These are phyloP conservation scores for Picus viridis DNA, from an alignment of 2,797 vertebrate species.

Conservation along the genomic window DNA sequence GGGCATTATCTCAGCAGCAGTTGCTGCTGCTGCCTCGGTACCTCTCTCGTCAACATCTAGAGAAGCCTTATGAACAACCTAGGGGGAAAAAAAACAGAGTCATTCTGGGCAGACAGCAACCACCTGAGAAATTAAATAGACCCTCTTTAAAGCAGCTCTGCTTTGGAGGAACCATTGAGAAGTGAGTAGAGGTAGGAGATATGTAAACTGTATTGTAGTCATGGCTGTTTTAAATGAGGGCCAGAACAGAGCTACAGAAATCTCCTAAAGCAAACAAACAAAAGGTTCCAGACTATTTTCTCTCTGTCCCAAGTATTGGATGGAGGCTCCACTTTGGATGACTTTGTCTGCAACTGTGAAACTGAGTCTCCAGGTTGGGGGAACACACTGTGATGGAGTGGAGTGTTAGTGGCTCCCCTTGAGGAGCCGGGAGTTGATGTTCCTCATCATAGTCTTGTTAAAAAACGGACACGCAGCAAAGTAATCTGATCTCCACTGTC, in stretches of 20 bases:
- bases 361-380: neutral
- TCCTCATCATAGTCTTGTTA: neutral
- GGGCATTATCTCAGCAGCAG: conserved; percentile 74
- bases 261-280: neutral
- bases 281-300: neutral
- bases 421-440: neutral
- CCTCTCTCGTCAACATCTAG: conserved; percentile 89
- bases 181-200: neutral
- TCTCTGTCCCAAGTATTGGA: neutral
- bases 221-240: neutral
- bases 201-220: neutral
- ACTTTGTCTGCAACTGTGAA: neutral
- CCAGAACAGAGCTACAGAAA: neutral
- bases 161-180: neutral
- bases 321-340: neutral
- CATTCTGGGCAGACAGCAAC: neutral
- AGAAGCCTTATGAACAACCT: conserved; percentile 90
- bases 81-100: neutral
- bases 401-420: accelerated
- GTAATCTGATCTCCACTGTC: neutral
- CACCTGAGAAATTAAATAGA: neutral
- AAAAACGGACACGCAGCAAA: neutral
- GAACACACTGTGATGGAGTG: neutral
- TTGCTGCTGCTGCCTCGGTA: conserved; percentile 84
- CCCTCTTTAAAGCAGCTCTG: neutral